Percentiles rank a stretch among this genome's conserved stretches.
These are phyloP conservation scores for Dryobates pubescens DNA, from an alignment of 2,797 vertebrate species.

Conservation along the genomic window DNA sequence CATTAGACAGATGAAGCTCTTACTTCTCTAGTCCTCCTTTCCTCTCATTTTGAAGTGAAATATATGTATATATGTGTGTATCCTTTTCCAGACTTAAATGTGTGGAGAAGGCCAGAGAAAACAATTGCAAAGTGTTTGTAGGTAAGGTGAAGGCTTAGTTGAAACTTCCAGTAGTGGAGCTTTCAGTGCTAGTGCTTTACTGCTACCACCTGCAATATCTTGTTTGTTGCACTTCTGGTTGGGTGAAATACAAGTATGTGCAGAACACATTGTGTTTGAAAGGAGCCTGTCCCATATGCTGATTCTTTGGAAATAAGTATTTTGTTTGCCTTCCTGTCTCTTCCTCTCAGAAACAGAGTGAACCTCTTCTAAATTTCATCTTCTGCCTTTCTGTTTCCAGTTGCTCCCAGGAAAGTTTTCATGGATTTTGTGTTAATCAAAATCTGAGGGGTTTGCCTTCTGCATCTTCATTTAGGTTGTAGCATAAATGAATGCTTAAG, in stretches of 20 bases:
- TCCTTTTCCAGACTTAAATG: neutral
- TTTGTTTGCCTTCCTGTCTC: neutral
- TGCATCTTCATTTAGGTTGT: neutral
- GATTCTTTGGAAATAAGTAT: neutral
- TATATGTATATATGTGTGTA: neutral
- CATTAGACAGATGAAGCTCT: neutral
- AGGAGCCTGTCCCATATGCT: accelerated
- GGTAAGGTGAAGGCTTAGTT: neutral
- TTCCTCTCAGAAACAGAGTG: neutral
- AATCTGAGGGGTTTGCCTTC: neutral
- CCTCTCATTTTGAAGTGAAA: neutral
- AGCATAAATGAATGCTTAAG: neutral
- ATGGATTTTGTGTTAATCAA: neutral
- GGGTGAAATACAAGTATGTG: neutral
- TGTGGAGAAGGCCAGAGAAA: neutral
- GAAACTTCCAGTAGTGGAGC: neutral
- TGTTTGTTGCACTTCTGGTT: neutral
- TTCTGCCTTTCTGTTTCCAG: neutral
- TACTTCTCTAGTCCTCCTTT: neutral
- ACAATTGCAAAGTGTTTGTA: neutral
- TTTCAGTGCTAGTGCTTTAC: neutral
- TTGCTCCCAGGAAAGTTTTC: neutral
- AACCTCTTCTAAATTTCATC: neutral
- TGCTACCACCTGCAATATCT: neutral
- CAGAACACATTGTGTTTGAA: neutral